Evolutionary conservation across 92 coral and sea anemone genomes (phyloP).

Genomic region (Zoanthus sansibaricus): DNA sequence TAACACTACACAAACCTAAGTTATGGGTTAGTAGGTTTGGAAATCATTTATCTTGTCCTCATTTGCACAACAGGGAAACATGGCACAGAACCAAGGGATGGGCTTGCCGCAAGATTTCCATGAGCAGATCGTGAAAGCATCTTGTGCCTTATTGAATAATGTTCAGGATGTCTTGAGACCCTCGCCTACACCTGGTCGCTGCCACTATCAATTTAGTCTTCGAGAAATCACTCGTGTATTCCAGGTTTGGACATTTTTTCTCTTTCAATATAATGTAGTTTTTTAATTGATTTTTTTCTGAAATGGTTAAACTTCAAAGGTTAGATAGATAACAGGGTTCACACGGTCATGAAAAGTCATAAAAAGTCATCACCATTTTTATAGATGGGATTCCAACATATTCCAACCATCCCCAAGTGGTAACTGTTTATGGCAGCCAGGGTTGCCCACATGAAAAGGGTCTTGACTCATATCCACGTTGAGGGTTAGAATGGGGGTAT

Average conservation of each 20-base stretch:
- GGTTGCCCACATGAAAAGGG: no score
- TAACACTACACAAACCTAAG: no score
- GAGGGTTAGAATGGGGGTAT: no score
- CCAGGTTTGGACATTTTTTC: slow-evolving; percentile 64
- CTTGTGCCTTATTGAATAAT: slow-evolving; percentile 77
- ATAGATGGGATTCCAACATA: no score
- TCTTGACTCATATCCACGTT: no score
- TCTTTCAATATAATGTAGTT: no score
- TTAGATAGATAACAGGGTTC: no score
- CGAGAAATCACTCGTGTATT: slow-evolving; percentile 86
- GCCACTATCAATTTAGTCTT: slow-evolving; percentile 89
- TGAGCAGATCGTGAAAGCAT: slow-evolving; percentile 92
- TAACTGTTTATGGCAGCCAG: no score
- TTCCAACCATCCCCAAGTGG: no score
- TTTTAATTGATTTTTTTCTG: not conserved
- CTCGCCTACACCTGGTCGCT: slow-evolving; percentile 96
- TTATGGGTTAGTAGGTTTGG: no score
- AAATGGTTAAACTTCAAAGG: not conserved
- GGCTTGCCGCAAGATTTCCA: slow-evolving; percentile 96
- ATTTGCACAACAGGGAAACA: slow-evolving; percentile 76
- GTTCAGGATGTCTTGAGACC: slow-evolving; percentile 87
- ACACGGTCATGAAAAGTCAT: no score
- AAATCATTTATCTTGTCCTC: not conserved
- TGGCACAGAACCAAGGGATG: slow-evolving; percentile 99
- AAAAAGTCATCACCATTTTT: no score